Evolutionary conservation across 92 coral and sea anemone species (phyloP), one percentile per base, ranked within the genome.

Genomic region (Palythoa caribaeorum): DNA sequence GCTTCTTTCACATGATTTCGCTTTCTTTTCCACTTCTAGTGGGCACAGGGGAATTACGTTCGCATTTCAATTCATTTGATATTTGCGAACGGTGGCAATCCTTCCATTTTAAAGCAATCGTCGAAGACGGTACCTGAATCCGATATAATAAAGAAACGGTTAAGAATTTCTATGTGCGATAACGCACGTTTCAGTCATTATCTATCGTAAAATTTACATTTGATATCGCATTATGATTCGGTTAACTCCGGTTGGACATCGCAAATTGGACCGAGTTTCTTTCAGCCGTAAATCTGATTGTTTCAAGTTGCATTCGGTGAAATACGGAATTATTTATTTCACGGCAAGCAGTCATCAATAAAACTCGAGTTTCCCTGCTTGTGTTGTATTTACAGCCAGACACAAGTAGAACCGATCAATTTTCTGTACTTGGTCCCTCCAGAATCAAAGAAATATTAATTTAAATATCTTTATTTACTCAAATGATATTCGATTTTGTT

Each of bases 381-480:
- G 62, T 16, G 76, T 63, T 66, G 50, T 47, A 68, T n/a, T 28
- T 69, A 66, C 55, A 47, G 74, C n/a, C 38, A 20, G 44, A 36
- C 66, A n/a, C 44, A 63, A 81, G 5, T 7, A 8, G 38, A 38
- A 39, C 38, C n/a, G 71, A 17, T 15, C 13, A 2, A 1, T 11
- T 3, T 11, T 55, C 14, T 1, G 62, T 55, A 2, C 3, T 15
- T 55, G 28, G 3, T 11, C 14, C 17, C 59, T 79, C 35, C 40
- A 38, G 59, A 62, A 68, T 78, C 55, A 9, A 5, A 78, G 65
- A 57, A 78, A 54, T 9, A 79, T 59, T 13, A 47, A 40, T 44
- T 68, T n/a, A 66, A 66, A 81, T 9, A 13, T 47, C 54, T 69
- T 44, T 66, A 81, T 66, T 81, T 81, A 81, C 76, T 66, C 62